Base-by-base conservation (phyloP, 2,113 vertebrate species). In the Tetrao urogallus region DNA sequence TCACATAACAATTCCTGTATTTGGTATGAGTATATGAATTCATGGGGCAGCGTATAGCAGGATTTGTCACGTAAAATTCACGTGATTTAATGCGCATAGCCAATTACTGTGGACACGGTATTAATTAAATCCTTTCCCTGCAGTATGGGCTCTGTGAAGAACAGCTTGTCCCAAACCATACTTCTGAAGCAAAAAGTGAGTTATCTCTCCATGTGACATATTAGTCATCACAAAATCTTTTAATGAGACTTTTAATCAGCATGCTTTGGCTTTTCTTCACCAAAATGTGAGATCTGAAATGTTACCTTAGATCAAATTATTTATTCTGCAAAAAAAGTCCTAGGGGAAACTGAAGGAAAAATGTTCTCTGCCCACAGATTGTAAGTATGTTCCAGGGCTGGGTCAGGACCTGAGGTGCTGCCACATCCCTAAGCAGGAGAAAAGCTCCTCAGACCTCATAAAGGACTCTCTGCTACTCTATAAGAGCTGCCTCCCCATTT, bases 211-310 rank as follows among this genome's bases (percentile, higher is more conserved):
- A 18, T 36, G 48, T 61, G 73, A 80, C 12, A 20, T 61, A 48
- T 25, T 95, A 90, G 76, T 90, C 82, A 93, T 6, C 64, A 36
- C 74, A 92, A 63, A 75, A 52, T 45, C 67, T 80, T 63, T 79
- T 90, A 58, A 74, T 88, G 43, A 36, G 81, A 32, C 48, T 91
- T 86, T 82, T 78, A 91, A 92, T 72, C 88, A 91, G 60, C 65
- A 75, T 3, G 2, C 82, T 77, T 88, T 71, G 75, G 82, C 69
- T 88, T 89, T 92, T 77, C 28, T 76, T 89, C 1, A 1, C 45
- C 83, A 52, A 66, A 66, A 50, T 1, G 1, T 34, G 61, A 80
- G 57, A 74, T 71, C 38, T 88, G 56, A 81, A 76, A 64, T 8
- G 11, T 45, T 74, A 60, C 34, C 65, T 47, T 48, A 47, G 42